Evolutionary conservation across 2,888 invertebrate genomes (phyloP).

Genomic region (Campoplex nolae): DNA sequence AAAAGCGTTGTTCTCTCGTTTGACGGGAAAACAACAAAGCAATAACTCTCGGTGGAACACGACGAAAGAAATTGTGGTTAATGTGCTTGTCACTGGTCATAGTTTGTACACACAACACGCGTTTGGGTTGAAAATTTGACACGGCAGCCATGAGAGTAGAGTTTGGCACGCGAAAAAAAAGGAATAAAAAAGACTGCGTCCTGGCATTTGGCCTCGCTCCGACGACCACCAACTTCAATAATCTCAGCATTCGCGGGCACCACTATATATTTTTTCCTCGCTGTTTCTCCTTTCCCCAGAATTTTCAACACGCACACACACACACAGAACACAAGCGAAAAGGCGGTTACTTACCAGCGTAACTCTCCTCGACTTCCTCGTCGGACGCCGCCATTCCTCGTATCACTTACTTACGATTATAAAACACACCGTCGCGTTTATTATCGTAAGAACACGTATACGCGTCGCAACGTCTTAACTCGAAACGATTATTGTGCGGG

Average conservation of each 20-base stretch:
- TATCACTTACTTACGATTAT: slow-evolving; percentile 32
- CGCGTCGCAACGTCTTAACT: slow-evolving; percentile 46
- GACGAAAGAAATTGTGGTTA: slow-evolving; percentile 16
- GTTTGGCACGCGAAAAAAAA: slow-evolving; percentile 4
- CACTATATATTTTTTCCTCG: slow-evolving; percentile 35
- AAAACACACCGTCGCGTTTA: slow-evolving; percentile 47
- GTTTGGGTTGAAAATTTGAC: slow-evolving; percentile 72
- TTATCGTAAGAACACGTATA: slow-evolving; percentile 49
- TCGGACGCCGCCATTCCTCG: slow-evolving; percentile 93
- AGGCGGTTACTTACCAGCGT: slow-evolving; percentile 90
- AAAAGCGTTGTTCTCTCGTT: not conserved
- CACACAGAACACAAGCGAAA: slow-evolving; percentile 33
- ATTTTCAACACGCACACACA: slow-evolving; percentile 60
- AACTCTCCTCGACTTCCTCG: slow-evolving; percentile 94
- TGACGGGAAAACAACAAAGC: slow-evolving; percentile 11
- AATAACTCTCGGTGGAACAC: not conserved
- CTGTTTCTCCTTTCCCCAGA: not conserved
- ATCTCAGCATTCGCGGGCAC: slow-evolving; percentile 48
- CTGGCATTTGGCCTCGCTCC: slow-evolving; percentile 68
- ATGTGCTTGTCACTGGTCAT: slow-evolving; percentile 51
- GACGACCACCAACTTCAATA: slow-evolving; percentile 65
- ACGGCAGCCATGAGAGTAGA: slow-evolving; percentile 80
- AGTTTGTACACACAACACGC: slow-evolving; percentile 15
- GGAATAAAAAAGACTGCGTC: slow-evolving; percentile 76
- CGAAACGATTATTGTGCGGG: slow-evolving; percentile 64